phyloP scores from a whole-genome alignment of 2,113 vertebrate species.

The Taxidea taxus region DNA sequence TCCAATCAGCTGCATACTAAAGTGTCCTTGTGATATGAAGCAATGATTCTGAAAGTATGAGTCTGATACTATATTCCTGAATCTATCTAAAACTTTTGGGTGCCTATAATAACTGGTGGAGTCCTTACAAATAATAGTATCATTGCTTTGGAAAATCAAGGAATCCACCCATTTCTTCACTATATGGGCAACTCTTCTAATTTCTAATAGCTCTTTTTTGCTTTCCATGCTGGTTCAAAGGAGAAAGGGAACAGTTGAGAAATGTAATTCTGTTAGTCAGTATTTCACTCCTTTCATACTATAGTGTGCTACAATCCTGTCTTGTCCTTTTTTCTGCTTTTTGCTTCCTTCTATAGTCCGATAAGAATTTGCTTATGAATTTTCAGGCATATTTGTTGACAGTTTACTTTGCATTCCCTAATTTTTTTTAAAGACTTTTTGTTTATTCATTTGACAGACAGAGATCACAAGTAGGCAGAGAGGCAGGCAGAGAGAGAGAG shows the following conservation, averaged over 20 bases:
- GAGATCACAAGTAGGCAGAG: too few species aligned
- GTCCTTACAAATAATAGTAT: neutral
- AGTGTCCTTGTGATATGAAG: neutral
- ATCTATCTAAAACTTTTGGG: neutral
- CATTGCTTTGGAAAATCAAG: neutral
- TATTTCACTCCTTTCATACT: neutral
- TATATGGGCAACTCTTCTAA: neutral
- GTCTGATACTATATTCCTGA: neutral
- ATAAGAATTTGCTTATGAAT: neutral
- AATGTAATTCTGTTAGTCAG: neutral
- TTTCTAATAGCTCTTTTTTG: neutral
- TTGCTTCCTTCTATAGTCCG: neutral
- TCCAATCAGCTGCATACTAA: neutral
- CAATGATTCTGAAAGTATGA: neutral
- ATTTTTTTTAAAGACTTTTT: too few species aligned
- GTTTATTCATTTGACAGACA: too few species aligned
- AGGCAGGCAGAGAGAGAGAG: too few species aligned
- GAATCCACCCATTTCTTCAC: neutral
- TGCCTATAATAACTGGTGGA: too few species aligned
- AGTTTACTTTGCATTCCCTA: neutral
- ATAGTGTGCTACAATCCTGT: neutral
- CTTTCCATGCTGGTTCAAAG: neutral
- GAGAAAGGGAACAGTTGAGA: neutral
- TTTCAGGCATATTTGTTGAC: neutral
- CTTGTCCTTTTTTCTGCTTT: neutral